Base-by-base conservation (phyloP, 2,888 invertebrate genomes). In the Scaptomyza caliginosa region DNA sequence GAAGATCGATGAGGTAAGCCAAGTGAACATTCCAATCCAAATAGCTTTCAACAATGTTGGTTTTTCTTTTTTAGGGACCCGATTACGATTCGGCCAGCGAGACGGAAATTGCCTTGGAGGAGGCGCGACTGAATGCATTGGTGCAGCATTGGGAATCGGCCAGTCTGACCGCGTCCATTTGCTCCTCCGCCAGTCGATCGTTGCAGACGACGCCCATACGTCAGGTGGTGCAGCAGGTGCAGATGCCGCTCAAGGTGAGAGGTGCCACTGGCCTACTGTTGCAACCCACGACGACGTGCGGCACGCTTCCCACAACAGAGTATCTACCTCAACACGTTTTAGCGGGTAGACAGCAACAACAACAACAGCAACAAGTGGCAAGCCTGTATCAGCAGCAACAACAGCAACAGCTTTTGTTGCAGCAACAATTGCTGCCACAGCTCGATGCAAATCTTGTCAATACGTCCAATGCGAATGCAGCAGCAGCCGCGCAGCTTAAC, bases 71-170 rank as follows among this genome's bases (percentile, higher is more conserved):
- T 7, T 91, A 96, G 96, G 96, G 96, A 59, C 95, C 94, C 69
- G 96, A 96, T 89, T 96, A 96, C 90, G 96, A 96, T 89, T 95
- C 95, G 7, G 93, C 93, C 62, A 94, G 95, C 90, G 96, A 96
- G 91, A 94, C 94, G 56, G 96, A 96, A 92, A 93, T 94, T 48
- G 93, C 93, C 42, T 89, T 94, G 81, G 95, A 95, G 88, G 93
- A 94, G 49, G 94, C 94, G 57, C 93, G 95, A 55, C 92, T 95
- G 63, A 93, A 93, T 75, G 92, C 93, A 13, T 92, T 96, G 38
- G 93, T 96, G 66, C 94, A 94, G 68, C 94, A 95, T 88, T 96
- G 96, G 96, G 95, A 95, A 78, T 93, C 95, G 30, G 94, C 95
- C 3, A 95, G 95, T 64, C 91, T 93, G 59, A 92, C 92, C 55